A percentile compares a stretch with the other conserved stretches of the same genome.
Conservation (phyloP, 2,888 invertebrate genomes). For the Perithous albicinctus region DNA sequence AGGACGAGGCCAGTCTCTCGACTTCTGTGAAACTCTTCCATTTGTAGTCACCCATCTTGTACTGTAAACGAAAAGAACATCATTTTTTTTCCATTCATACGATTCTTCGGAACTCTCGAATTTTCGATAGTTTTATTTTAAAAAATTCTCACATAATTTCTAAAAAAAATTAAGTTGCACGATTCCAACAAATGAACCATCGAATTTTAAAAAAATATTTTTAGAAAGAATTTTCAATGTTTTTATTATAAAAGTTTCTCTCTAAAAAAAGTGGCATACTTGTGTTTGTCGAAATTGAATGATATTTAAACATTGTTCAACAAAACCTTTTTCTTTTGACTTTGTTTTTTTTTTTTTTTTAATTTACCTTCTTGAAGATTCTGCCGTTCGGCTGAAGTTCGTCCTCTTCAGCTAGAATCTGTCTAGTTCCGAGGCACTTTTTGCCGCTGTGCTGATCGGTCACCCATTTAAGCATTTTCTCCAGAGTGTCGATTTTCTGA, state of each 20-base stretch:
- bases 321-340: background rate
- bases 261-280: too few relatives aligned
- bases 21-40: conserved; percentile 95
- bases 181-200: too few relatives aligned
- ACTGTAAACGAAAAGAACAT: conserved; percentile 88
- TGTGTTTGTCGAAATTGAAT: too few relatives aligned
- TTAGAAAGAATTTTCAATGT: too few relatives aligned
- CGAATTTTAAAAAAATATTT: too few relatives aligned
- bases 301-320: too few relatives aligned
- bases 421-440: conserved; percentile 94
- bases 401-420: conserved; percentile 96
- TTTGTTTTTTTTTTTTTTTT: background rate
- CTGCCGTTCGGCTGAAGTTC: conserved; percentile 97
- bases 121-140: too few relatives aligned
- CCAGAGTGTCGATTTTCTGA: conserved; percentile 92
- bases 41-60: conserved; percentile 96
- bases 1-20: conserved; percentile 90
- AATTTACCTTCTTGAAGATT: conserved; percentile 95
- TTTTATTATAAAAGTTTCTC: too few relatives aligned
- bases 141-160: too few relatives aligned
- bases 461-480: conserved; percentile 93
- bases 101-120: too few relatives aligned
- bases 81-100: too few relatives aligned
- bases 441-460: conserved; percentile 90
- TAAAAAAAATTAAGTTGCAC: too few relatives aligned